A percentile compares a stretch with the other conserved stretches of the same genome.
phyloP scores from a whole-genome alignment of 1,140 invertebrate genomes.

The Lerema accius region DNA sequence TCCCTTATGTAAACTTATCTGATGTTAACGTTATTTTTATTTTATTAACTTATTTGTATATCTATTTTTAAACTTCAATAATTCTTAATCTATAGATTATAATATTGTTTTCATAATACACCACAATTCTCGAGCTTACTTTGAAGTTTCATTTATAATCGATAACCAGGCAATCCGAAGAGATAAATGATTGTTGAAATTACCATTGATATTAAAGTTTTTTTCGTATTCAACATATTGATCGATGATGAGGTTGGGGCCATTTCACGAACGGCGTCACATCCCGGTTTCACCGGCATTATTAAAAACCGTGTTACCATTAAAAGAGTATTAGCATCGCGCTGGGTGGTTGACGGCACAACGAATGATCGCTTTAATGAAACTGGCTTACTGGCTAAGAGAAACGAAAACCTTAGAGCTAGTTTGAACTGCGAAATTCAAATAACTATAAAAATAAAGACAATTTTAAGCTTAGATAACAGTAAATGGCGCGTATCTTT shows the following conservation, averaged over 20 bases:
- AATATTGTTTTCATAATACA: too few species aligned
- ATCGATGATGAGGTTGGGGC: conserved; percentile 28
- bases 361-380: conserved; percentile 36
- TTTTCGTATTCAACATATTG: conserved; percentile 30
- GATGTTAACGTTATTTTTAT: too few species aligned
- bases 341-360: conserved; percentile 57
- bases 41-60: too few species aligned
- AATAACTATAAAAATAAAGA: too few species aligned
- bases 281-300: conserved; percentile 36
- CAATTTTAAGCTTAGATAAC: too few species aligned
- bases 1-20: too few species aligned
- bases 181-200: conserved; percentile 34
- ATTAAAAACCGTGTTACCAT: conserved; percentile 50
- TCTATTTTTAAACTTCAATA: too few species aligned
- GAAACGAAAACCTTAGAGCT: neutral
- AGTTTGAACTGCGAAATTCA: too few species aligned
- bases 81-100: too few species aligned
- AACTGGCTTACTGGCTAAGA: conserved; percentile 2
- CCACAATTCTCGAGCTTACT: conserved; percentile 9
- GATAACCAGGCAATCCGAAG: conserved; percentile 29
- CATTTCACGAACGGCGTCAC: conserved; percentile 33
- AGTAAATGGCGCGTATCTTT: too few species aligned
- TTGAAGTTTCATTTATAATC: conserved; percentile 26
- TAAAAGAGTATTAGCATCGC: conserved; percentile 58
- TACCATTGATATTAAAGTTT: conserved; percentile 34